Percentiles rank a stretch among this genome's conserved stretches.
phyloP scores from a whole-genome alignment of 2,113 vertebrate genomes.

The Hystrix cristata region DNA sequence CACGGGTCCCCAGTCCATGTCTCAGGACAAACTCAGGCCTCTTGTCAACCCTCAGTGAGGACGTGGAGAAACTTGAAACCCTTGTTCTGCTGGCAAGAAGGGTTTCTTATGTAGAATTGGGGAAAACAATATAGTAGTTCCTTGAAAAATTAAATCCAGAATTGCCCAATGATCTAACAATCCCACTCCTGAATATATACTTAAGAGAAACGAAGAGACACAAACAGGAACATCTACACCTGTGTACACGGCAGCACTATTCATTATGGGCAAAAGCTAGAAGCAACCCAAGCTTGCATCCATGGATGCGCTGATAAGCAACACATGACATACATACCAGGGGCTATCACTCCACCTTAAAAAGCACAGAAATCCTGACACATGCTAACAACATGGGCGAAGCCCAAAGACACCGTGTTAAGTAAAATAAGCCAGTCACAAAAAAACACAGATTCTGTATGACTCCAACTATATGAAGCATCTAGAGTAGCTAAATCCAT shows the following conservation, averaged over 20 bases:
- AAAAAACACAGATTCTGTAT: background rate
- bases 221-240: background rate
- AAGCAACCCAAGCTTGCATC: background rate
- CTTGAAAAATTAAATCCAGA: background rate
- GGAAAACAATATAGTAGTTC: background rate
- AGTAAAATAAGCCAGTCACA: background rate
- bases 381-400: too few relatives aligned
- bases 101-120: background rate
- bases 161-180: background rate
- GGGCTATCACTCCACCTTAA: background rate
- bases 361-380: background rate
- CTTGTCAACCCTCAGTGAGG: background rate
- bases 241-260: background rate
- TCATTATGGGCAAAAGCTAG: background rate
- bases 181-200: background rate
- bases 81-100: background rate
- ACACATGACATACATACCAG: background rate
- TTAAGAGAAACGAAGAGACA: background rate
- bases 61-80: background rate
- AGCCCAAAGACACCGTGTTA: too few relatives aligned
- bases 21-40: background rate
- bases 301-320: rapidly evolving
- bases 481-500: background rate
- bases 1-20: background rate
- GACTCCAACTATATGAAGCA: rapidly evolving